phyloP scores from a whole-genome alignment of 2,113 vertebrate genomes.

The Emydocephalus ijimae region DNA sequence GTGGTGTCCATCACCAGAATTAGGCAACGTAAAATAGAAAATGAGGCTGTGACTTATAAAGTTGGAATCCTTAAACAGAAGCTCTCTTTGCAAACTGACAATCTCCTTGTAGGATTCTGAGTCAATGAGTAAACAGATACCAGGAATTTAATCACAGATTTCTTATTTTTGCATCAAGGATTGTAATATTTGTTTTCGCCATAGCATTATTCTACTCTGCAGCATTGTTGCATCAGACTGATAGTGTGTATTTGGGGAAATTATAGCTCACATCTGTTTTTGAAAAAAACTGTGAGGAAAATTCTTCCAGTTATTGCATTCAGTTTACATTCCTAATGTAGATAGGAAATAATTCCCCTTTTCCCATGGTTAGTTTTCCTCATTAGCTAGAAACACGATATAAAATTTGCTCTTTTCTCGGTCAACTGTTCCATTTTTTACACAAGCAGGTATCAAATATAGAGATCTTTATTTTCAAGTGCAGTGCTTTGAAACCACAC shows the following conservation, averaged over 20 bases:
- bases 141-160: neutral
- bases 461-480: neutral
- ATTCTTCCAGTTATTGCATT: neutral
- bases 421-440: neutral
- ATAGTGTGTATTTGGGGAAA: neutral
- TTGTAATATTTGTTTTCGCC: neutral
- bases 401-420: neutral
- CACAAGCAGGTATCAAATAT: neutral
- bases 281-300: neutral
- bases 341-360: neutral
- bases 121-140: neutral
- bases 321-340: neutral
- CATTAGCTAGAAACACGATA: neutral
- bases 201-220: neutral
- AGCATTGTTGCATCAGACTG: neutral
- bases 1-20: neutral
- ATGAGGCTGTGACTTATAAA: neutral
- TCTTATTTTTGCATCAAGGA: neutral
- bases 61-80: neutral
- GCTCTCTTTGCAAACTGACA: neutral
- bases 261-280: neutral
- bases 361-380: neutral
- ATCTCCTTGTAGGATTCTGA: neutral
- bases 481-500: neutral
- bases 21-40: neutral